Evolutionary conservation across 1,140 invertebrate genomes (phyloP).

Genomic region (Drosophila subpulchrella): DNA sequence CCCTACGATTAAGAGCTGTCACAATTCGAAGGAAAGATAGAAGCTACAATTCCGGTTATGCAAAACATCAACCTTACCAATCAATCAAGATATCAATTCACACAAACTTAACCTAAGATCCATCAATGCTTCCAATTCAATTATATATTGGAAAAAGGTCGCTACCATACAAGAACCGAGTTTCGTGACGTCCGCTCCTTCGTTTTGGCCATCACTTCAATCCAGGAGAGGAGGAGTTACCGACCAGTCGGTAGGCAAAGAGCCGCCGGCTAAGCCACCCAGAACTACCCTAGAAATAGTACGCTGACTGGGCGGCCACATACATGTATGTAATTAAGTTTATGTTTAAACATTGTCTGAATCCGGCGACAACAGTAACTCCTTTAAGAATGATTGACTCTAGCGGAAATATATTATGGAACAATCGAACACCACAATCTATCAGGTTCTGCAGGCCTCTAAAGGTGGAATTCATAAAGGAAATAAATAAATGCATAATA

Average conservation of each 20-base stretch:
- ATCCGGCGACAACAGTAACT: no score
- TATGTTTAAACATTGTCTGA: no score
- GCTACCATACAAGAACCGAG: no score
- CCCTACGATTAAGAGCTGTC: conserved; percentile 1
- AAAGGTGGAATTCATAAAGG: no score
- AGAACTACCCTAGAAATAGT: not conserved
- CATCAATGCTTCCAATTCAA: conserved; percentile 1
- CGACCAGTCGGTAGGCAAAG: not conserved
- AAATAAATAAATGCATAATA: no score
- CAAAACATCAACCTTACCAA: not conserved
- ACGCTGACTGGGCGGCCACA: not conserved
- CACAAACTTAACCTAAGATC: not conserved
- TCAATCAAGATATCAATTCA: no score
- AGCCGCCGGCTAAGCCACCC: not conserved
- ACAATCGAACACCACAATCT: no score
- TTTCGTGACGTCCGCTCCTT: not conserved
- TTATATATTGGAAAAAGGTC: conserved; percentile 2
- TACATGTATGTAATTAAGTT: no score
- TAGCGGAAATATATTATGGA: no score
- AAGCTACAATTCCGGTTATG: not conserved
- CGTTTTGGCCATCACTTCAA: no score
- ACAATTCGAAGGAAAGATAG: not conserved
- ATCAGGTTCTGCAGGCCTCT: no score
- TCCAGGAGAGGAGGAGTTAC: not conserved
- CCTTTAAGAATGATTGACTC: no score